Base-by-base conservation (phyloP, 2,888 invertebrate species). In the Baccha elongata region DNA sequence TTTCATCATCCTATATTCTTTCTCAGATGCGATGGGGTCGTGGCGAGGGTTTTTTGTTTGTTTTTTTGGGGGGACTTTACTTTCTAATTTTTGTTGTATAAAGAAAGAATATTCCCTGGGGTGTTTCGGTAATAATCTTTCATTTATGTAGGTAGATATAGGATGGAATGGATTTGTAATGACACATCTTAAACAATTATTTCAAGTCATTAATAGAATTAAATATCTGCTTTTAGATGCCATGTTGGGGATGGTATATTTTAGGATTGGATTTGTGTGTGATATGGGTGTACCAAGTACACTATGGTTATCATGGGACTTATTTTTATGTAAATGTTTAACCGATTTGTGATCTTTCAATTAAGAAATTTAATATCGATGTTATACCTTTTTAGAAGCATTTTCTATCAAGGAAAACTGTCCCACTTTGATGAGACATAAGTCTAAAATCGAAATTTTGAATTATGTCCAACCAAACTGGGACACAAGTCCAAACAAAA, bases 151-250 rank as follows among this genome's bases (percentile, higher is more conserved):
- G n/a, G n/a, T n/a, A n/a, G n/a, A n/a, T n/a, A n/a, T n/a, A 52
- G 35, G 60, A 21, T 46, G 44, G 69, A 32, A 44, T 48, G n/a
- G 75, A 26, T 40, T 52, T 50, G 52, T 42, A 81, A 35, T 75
- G 80, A 75, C 69, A 75, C 64, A 71, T 78, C 71, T 78, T 40
- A 78, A 72, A 64, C 65, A 78, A 81, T 81, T 75, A 65, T 65
- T 60, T 48, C 17, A 58, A 53, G 65, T 60, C 68, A 75, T 71
- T 81, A 40, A 67, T 81, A 29, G 44, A 65, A 75, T 69, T 60
- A 71, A 75, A 71, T 65, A n/a, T 17, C 52, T 64, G 17, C 32
- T 44, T 55, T n/a, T n/a, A n/a, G n/a, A n/a, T n/a, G n/a, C n/a
- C 42, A 72, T 74, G 40, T 40, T 40, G 21, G 58, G 50, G 37